Conservation (phyloP, 2,113 vertebrate genomes). For the Zonotrichia leucophrys region DNA sequence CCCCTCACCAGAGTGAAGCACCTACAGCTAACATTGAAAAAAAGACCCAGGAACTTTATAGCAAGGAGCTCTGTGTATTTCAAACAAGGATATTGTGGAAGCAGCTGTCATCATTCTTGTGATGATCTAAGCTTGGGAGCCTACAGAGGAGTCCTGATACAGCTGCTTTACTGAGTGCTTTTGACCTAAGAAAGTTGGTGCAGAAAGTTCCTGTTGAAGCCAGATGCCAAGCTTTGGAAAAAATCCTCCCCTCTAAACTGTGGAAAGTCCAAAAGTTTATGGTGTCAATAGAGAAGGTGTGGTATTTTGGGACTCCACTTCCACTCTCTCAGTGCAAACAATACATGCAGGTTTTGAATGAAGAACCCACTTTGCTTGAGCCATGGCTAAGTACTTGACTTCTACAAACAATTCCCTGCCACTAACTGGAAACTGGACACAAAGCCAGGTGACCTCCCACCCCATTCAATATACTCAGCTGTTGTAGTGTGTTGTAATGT, state of each 20-base stretch:
- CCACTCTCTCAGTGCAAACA: neutral
- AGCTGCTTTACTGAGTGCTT: neutral
- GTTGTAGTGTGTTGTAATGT: too few relatives aligned
- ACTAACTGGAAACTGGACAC: neutral
- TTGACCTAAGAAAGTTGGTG: neutral
- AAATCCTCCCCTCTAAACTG: neutral
- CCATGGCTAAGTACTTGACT: neutral
- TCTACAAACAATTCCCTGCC: neutral
- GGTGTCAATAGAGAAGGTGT: fast-evolving
- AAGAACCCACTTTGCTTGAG: neutral
- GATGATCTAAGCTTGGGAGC: neutral
- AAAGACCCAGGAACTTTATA: neutral
- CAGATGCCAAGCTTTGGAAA: neutral
- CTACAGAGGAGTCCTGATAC: neutral
- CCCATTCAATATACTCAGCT: neutral
- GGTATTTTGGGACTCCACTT: neutral
- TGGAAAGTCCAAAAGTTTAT: neutral
- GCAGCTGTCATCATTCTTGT: neutral
- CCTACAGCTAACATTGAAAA: neutral
- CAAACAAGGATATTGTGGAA: neutral
- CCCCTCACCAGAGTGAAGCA: neutral
- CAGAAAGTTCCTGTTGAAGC: neutral
- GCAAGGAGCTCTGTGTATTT: neutral
- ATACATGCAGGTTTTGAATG: neutral
- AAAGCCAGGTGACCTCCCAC: neutral